These are phyloP conservation scores for Sebastolobus alascanus DNA, from an alignment of 2,797 vertebrate species.

Conservation along the genomic window DNA sequence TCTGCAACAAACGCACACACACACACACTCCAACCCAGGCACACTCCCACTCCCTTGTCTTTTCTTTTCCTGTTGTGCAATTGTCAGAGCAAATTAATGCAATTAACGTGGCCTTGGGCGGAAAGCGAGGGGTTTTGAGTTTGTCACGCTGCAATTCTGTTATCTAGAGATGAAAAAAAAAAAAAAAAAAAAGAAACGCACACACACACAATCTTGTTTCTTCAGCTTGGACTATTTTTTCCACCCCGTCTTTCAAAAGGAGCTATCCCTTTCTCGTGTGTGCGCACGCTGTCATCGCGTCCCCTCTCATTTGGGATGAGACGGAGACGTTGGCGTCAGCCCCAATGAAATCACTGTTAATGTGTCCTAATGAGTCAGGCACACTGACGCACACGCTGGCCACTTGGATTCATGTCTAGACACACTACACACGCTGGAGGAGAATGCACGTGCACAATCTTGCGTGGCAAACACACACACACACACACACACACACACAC, in stretches of 20 bases:
- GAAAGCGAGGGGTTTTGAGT: constrained; percentile 82
- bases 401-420: constrained; percentile 74
- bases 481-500: too few relatives aligned
- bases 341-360: constrained; percentile 82
- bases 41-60: constrained; percentile 71
- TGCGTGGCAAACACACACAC: background rate
- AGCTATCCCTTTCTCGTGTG: constrained; percentile 64
- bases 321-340: constrained; percentile 77
- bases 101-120: constrained; percentile 86
- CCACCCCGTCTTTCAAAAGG: constrained; percentile 63
- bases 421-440: constrained; percentile 28
- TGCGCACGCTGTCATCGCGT: constrained; percentile 74
- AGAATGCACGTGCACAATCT: constrained; percentile 15
- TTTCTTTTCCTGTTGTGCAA: constrained; percentile 78
- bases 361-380: constrained; percentile 84
- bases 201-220: constrained; percentile 70
- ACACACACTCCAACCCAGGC: constrained; percentile 39
- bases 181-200: constrained; percentile 73
- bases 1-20: constrained; percentile 59
- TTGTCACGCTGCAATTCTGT: constrained; percentile 88
- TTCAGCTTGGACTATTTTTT: constrained; percentile 68
- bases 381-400: constrained; percentile 70
- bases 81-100: constrained; percentile 85
- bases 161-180: constrained; percentile 84
- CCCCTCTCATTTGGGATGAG: constrained; percentile 74